Evolutionary conservation across 2,797 vertebrate genomes (phyloP).

Genomic region (Scleropages formosus): DNA sequence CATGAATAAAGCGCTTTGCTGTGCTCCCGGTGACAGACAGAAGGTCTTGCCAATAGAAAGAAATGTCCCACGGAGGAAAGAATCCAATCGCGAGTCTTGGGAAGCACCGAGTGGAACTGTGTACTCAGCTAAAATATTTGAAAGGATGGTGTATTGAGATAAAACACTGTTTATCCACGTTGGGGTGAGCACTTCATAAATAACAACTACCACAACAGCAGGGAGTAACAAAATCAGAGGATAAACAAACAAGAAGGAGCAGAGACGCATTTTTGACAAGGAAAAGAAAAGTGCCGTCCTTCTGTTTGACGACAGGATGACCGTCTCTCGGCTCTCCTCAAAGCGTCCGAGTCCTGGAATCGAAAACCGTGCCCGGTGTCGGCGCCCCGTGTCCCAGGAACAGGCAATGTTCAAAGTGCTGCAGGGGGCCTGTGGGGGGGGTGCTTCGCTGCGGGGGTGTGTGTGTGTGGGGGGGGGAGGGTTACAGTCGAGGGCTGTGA

Average conservation of each 20-base stretch:
- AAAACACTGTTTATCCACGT: too few relatives aligned
- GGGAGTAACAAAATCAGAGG: neutral
- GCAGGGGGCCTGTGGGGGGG: conserved; percentile 61
- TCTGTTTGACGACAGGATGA: conserved; percentile 60
- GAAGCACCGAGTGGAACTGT: neutral
- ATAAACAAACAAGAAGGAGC: conserved; percentile 19
- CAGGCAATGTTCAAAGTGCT: conserved; percentile 86
- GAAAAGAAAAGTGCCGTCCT: conserved; percentile 46
- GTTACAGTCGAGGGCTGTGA: conserved; percentile 54
- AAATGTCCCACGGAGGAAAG: neutral
- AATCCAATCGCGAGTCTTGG: neutral
- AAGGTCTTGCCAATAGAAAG: neutral
- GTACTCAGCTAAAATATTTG: too few relatives aligned
- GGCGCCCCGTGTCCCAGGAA: conserved; percentile 77
- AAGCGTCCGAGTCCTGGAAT: conserved; percentile 75
- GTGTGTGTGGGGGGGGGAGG: conserved; percentile 49
- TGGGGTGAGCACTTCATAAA: conserved; percentile 11
- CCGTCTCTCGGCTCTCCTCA: conserved; percentile 74
- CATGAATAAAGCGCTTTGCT: neutral
- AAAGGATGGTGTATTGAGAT: too few relatives aligned
- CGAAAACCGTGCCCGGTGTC: conserved; percentile 89
- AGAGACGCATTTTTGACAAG: conserved; percentile 23
- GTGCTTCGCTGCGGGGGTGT: conserved; percentile 31
- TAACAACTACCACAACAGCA: conserved; percentile 8
- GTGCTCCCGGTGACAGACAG: neutral